These are phyloP conservation scores for Deilephila porcellus DNA, from an alignment of 2,888 invertebrate genomes.

Conservation along the genomic window DNA sequence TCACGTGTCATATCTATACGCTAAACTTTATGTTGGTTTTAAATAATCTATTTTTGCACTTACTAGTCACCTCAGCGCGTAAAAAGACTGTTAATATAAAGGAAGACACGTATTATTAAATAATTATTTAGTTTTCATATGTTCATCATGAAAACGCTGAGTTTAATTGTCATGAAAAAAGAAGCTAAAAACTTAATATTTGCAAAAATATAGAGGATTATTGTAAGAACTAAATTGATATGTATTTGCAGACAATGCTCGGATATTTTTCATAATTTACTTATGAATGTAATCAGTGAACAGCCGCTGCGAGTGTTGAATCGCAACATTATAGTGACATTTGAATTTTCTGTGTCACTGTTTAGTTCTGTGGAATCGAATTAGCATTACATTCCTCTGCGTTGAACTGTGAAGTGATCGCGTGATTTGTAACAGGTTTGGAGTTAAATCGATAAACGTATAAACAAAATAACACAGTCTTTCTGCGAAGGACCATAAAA, in stretches of 20 bases:
- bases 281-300: background rate
- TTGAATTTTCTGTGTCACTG: conserved; percentile 9
- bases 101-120: too few relatives aligned
- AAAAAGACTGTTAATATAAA: too few relatives aligned
- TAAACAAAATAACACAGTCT: background rate
- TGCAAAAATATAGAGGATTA: background rate
- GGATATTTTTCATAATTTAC: background rate
- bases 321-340: conserved; percentile 26
- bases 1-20: too few relatives aligned
- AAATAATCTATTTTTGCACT: too few relatives aligned
- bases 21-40: too few relatives aligned
- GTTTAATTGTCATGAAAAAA: too few relatives aligned
- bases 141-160: too few relatives aligned
- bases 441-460: background rate
- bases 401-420: conserved; percentile 3
- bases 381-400: conserved; percentile 16
- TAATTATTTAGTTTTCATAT: too few relatives aligned
- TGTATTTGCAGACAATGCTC: background rate
- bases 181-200: too few relatives aligned
- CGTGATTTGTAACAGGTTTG: conserved; percentile 5
- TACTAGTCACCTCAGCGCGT: too few relatives aligned
- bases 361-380: conserved; percentile 9
- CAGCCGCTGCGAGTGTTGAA: conserved; percentile 3
- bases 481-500: background rate
- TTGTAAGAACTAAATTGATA: background rate